Base-by-base conservation (phyloP, 2,888 invertebrate genomes). In the Lithophane socia region DNA sequence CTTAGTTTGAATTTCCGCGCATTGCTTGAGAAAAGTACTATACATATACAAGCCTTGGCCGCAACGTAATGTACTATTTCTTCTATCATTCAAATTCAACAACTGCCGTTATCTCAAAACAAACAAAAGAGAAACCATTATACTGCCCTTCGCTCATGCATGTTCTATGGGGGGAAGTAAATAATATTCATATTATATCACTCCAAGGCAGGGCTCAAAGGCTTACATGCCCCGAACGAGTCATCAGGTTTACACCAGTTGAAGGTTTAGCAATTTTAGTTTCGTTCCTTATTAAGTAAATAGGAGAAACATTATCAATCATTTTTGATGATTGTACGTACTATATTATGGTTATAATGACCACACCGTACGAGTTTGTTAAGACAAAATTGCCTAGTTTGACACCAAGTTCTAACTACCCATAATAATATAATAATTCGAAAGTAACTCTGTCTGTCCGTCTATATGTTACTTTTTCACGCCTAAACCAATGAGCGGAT, bases 171-270 rank as follows among this genome's bases (percentile, higher is more conserved):
- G 29, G 24, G 7, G 12, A 47, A 16, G 56, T 63, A 72, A 49
- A 67, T 79, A 21, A 60, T 24, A 42, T 61, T 73, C 73, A 54
- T 73, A 66, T 63, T 54, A 72, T 54, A 66, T 66, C 13, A 73
- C 29, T 60, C 29, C 73, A 79, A 80, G 37, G 37, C 5, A 37
- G 54, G 54, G 49, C 37, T 56, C 2, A 18, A 77, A 58, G 49
- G 12, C 24, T 24, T 56, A 13, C 37, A 42, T 18, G 61, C 61
- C 61, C 49, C 18, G 9, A 61, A 56, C 42, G 56, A 63, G 37
- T 72, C 60, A 5, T 56, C 61, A 67, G 66, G 47, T 79, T 79
- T 56, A 60, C 58, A 66, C 72, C 21, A 60, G 13, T n/a, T n/a
- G 54, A 44, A 37, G 65, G 54, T 47, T 77, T 29, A 24, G 54